Evolutionary conservation across 2,113 vertebrate species (phyloP), one percentile per base, ranked within the genome.

Genomic region (Lepisosteus osseus): DNA sequence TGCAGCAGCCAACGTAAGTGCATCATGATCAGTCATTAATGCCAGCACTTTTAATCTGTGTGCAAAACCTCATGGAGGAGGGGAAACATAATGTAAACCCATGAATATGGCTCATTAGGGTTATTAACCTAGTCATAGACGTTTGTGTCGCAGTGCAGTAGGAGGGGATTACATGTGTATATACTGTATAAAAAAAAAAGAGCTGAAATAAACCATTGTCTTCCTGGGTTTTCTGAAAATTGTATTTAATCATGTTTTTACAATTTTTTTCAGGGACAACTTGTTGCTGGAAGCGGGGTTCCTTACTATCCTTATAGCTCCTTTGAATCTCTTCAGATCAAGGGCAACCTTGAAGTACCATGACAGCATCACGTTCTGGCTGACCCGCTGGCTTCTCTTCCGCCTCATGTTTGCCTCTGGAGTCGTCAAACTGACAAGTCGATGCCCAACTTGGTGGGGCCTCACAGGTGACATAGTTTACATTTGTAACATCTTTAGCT

Each of bases 381-480:
- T 95, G 2, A 72, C 88, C 47, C 95, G 96, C 61, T 99, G 97
- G 97, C 87, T 98, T 5, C 93, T 98, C 3, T 98, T 99, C 80
- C 92, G 97, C 13, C 93, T 98, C 63, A 98, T 99, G 96, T 98
- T 99, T 2, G 93, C 95, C 44, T 98, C 97, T 0, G 96, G 97
- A 0, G 94, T 97, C 69, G 96, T 98, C 63, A 98, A 98, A 70
- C 92, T 99, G 67, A 96, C 86, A 40, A 97, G 95, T 71, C 95
- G 95, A 67, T 99, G 97, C 79, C 96, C 96, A 2, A 92, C 96
- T 0, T 99, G 97, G 96, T 99, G 97, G 97, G 96, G 95, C 7
- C 93, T 98, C 43, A 97, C 97, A 45, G 96, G 96, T 98, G 17
- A 1, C n/a, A 13, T 29, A 29, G 29, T 29, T 29, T 29, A 29